Evolutionary conservation across 2,888 invertebrate species (phyloP).

Genomic region (Eupithecia insigniata): DNA sequence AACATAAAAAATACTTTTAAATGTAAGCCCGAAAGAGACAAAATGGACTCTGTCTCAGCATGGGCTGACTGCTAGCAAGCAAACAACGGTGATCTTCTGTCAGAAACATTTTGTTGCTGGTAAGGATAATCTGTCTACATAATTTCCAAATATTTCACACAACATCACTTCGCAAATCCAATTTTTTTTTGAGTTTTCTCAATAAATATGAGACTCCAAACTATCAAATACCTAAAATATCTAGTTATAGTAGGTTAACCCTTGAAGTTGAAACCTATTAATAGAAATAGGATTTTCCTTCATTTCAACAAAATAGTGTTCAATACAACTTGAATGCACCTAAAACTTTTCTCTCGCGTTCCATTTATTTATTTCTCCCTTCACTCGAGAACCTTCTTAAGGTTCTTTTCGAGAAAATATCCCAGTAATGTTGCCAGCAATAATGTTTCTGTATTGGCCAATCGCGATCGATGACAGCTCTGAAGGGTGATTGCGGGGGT

Average conservation of each 20-base stretch:
- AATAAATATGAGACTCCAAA: no score
- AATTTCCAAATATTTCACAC: no score
- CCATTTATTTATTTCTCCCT: slow-evolving; percentile 5
- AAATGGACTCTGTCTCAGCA: no score
- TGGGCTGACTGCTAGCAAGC: no score
- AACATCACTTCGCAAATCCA: no score
- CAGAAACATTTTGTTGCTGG: no score
- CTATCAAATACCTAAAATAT: no score
- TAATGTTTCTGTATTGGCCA: slow-evolving; percentile 47
- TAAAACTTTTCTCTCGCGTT: not conserved
- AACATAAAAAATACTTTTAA: no score
- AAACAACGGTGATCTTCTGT: no score
- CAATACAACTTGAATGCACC: not conserved
- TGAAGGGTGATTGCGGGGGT: slow-evolving; percentile 41
- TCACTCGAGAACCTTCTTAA: not conserved
- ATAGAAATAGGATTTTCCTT: not conserved
- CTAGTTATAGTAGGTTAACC: not conserved
- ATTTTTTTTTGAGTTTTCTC: no score
- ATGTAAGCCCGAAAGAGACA: no score
- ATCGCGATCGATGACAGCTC: slow-evolving; percentile 57
- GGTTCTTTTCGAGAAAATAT: slow-evolving; percentile 31
- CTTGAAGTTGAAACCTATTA: not conserved
- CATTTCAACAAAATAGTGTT: not conserved
- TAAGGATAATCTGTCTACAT: no score
- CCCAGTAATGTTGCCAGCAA: slow-evolving; percentile 47